Evolutionary conservation across 2,797 vertebrate genomes (phyloP).

Genomic region (Alectoris magna): DNA sequence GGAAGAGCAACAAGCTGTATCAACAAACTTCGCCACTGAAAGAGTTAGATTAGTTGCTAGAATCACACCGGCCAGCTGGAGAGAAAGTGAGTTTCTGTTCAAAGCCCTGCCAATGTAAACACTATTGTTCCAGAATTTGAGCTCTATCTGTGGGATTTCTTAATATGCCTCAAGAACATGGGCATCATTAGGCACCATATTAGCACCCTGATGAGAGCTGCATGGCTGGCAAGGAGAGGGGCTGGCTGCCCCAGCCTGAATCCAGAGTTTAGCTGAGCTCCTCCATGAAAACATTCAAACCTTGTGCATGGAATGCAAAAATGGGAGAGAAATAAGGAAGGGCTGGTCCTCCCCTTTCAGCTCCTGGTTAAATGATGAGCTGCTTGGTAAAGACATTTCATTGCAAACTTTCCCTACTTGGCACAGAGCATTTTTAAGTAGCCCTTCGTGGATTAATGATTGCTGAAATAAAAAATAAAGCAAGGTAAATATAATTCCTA

Average conservation of each 20-base stretch:
- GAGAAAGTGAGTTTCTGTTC: background rate
- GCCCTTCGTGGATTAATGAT: background rate
- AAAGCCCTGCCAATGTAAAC: background rate
- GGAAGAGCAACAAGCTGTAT: conserved; percentile 58
- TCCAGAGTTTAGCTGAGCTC: background rate
- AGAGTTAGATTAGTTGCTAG: conserved; percentile 56
- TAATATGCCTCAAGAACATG: background rate
- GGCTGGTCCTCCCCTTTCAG: background rate
- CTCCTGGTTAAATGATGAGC: background rate
- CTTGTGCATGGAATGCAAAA: background rate
- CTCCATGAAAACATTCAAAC: background rate
- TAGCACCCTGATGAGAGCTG: background rate
- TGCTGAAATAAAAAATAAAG: background rate
- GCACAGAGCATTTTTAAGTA: background rate
- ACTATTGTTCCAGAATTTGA: conserved; percentile 30
- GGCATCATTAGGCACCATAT: background rate
- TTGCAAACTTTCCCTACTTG: background rate
- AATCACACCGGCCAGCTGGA: conserved; percentile 51
- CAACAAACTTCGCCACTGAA: conserved; percentile 52
- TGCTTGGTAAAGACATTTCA: background rate
- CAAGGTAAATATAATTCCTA: background rate
- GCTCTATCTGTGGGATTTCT: background rate
- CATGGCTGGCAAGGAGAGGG: background rate
- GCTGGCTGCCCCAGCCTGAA: background rate
- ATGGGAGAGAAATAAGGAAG: background rate